These are phyloP conservation scores for Tauraco erythrolophus DNA, from an alignment of 2,113 vertebrate genomes.

Conservation along the genomic window DNA sequence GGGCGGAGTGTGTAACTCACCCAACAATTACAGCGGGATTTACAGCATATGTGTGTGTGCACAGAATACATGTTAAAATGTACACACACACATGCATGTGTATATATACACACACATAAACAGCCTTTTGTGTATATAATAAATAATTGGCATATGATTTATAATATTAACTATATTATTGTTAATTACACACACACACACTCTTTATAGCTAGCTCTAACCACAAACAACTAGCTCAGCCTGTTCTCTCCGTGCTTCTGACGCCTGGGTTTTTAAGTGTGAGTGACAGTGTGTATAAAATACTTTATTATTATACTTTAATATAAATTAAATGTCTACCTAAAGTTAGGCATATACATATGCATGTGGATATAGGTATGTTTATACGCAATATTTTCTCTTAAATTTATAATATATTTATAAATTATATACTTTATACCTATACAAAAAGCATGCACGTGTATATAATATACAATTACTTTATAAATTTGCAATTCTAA, in stretches of 20 bases:
- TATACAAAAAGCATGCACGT: background rate
- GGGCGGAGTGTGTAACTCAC: too few relatives aligned
- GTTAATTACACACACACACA: background rate
- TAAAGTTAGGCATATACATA: background rate
- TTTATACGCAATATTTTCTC: background rate
- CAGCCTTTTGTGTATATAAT: background rate
- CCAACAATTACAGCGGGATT: too few relatives aligned
- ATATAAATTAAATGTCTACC: background rate
- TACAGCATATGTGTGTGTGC: background rate
- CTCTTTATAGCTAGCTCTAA: background rate
- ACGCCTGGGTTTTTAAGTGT: background rate
- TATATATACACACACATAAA: too few relatives aligned
- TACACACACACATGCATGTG: too few relatives aligned
- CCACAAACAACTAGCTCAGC: background rate
- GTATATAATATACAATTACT: background rate
- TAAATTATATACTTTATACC: background rate
- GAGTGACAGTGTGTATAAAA: background rate
- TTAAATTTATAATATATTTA: background rate
- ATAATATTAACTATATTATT: background rate
- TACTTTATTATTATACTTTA: background rate
- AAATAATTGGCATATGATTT: background rate
- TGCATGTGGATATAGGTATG: background rate
- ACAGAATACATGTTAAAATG: background rate
- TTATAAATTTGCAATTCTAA: background rate
- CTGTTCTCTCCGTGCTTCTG: background rate